A percentile compares a stretch with the other conserved stretches of the same genome.
phyloP scores from a whole-genome alignment of 1,140 invertebrate genomes.

The Telenomus remus region DNA sequence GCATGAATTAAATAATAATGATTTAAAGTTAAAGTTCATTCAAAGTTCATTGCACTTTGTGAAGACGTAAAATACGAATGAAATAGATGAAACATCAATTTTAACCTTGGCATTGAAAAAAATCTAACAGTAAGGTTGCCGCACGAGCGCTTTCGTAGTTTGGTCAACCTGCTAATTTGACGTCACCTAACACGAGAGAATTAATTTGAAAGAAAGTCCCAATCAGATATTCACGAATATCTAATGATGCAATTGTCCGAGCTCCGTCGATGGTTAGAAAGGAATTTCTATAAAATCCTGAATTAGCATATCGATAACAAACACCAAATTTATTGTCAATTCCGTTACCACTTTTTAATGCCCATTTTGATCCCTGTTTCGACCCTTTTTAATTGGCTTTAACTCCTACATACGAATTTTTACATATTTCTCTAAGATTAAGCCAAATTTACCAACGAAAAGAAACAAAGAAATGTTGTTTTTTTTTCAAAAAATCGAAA shows the following conservation, averaged over 20 bases:
- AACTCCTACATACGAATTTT: too few relatives aligned
- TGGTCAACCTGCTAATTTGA: conserved; percentile 16
- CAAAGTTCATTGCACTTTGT: too few relatives aligned
- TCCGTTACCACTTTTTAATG: conserved; percentile 12
- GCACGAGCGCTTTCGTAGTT: conserved; percentile 14
- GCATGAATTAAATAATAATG: too few relatives aligned
- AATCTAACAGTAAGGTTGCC: conserved; percentile 7
- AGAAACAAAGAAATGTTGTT: too few relatives aligned
- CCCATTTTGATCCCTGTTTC: too few relatives aligned
- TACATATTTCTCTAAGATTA: too few relatives aligned
- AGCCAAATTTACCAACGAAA: too few relatives aligned
- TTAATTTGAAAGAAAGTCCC: conserved; percentile 28
- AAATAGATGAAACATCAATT: too few relatives aligned
- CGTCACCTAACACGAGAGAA: conserved; percentile 4
- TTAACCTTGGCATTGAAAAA: conserved; percentile 16
- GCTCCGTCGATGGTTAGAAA: conserved; percentile 41
- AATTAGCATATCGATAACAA: conserved; percentile 38
- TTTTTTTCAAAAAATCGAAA: too few relatives aligned
- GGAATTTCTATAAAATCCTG: conserved; percentile 44
- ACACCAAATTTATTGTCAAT: conserved; percentile 33
- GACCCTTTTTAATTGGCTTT: too few relatives aligned
- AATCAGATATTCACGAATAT: conserved; percentile 26
- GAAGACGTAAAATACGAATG: too few relatives aligned
- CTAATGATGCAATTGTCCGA: conserved; percentile 26
- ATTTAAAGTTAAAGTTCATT: too few relatives aligned